Evolutionary conservation across 2,113 vertebrate species (phyloP).

Genomic region (Ciconia maguari): DNA sequence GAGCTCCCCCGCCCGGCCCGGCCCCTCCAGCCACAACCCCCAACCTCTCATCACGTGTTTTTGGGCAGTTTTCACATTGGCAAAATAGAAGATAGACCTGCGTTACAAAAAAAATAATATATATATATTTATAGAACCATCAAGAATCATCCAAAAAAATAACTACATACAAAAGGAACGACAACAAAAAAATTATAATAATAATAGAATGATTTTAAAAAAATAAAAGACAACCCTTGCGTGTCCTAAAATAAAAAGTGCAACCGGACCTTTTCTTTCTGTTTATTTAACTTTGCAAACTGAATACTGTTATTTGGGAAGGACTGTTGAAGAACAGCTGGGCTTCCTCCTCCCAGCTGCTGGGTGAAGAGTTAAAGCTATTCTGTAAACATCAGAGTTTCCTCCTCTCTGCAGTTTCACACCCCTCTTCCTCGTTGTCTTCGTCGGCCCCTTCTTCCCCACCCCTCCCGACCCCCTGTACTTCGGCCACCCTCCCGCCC

Average conservation of each 20-base stretch:
- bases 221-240: slow-evolving; percentile 51
- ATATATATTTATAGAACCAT: background rate
- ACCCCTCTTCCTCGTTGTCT: background rate
- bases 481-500: background rate
- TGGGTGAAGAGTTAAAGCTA: slow-evolving; percentile 71
- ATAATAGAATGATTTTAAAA: slow-evolving; percentile 52
- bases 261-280: slow-evolving; percentile 68
- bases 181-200: background rate
- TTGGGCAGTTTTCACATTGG: slow-evolving; percentile 41
- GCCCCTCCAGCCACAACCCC: background rate
- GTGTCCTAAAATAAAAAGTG: slow-evolving; percentile 71
- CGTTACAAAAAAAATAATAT: background rate
- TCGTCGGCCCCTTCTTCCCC: background rate
- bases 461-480: background rate
- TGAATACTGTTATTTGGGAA: slow-evolving; percentile 70
- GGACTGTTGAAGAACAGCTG: slow-evolving; percentile 20
- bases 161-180: slow-evolving; percentile 9
- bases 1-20: rapidly evolving
- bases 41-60: background rate
- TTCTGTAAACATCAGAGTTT: slow-evolving; percentile 64
- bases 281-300: slow-evolving; percentile 66
- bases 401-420: background rate
- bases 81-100: slow-evolving; percentile 25
- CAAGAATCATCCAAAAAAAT: background rate
- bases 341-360: slow-evolving; percentile 7